Evolutionary conservation across 2,113 vertebrate genomes (phyloP).

Genomic region (Oplegnathus fasciatus): DNA sequence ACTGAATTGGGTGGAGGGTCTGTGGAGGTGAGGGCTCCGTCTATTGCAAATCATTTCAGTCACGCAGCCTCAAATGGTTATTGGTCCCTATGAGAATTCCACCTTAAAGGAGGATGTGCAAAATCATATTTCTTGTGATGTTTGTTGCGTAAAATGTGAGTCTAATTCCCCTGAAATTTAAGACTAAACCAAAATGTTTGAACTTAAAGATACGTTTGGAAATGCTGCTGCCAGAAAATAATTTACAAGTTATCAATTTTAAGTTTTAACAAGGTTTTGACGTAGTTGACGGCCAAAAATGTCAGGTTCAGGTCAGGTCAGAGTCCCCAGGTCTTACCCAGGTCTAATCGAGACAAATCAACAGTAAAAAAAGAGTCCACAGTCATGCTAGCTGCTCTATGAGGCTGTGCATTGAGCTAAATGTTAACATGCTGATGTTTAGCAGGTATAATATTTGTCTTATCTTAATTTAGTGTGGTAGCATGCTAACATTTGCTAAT

Average conservation of each 20-base stretch:
- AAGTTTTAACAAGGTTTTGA: neutral
- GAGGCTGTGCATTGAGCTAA: neutral
- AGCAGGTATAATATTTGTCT: neutral
- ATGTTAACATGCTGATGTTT: neutral
- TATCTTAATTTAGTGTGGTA: neutral
- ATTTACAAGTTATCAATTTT: neutral
- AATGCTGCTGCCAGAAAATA: neutral
- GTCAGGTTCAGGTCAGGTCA: neutral
- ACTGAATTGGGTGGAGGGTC: slow-evolving; percentile 53
- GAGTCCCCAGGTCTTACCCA: neutral
- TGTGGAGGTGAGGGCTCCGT: slow-evolving; percentile 34
- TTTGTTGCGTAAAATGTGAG: slow-evolving; percentile 3
- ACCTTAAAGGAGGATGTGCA: neutral
- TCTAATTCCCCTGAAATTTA: neutral
- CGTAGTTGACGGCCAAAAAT: neutral
- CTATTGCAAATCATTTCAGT: slow-evolving; percentile 27
- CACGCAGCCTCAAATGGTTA: neutral
- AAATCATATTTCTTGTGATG: neutral
- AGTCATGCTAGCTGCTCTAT: neutral
- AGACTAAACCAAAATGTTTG: neutral
- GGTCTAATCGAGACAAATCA: neutral
- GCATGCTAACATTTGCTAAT: neutral
- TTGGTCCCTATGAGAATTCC: neutral
- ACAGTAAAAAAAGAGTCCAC: neutral
- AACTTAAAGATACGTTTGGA: neutral